A percentile compares a stretch with the other conserved stretches of the same genome.
These are phyloP conservation scores for Poeciliopsis turneri DNA, from an alignment of 2,797 vertebrate genomes.

Conservation along the genomic window DNA sequence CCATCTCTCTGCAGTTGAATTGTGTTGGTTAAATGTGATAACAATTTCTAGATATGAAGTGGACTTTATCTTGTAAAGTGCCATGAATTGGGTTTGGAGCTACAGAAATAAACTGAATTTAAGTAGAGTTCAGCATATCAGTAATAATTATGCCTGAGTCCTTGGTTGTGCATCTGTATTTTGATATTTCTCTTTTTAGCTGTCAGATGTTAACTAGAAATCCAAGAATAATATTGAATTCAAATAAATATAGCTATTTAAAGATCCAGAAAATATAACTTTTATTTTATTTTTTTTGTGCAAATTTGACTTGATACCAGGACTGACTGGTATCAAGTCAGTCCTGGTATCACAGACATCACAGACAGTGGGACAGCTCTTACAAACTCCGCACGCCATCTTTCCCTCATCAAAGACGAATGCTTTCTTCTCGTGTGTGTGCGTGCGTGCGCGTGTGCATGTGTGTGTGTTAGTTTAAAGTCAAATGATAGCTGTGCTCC, in stretches of 20 bases:
- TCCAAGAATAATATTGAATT: neutral
- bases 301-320: conserved; percentile 30
- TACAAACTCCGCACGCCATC: conserved; percentile 5
- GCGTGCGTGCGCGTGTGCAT: neutral
- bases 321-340: no score
- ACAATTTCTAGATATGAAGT: neutral
- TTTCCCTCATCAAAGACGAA: neutral
- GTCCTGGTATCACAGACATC: no score
- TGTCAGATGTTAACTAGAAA: neutral
- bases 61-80: neutral
- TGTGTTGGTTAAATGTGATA: neutral
- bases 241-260: conserved; percentile 20
- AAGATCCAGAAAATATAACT: neutral
- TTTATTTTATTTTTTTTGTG: conserved; percentile 7
- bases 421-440: conserved; percentile 10
- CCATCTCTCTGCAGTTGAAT: neutral
- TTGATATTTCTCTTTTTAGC: neutral
- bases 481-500: conserved; percentile 25
- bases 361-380: conserved; percentile 23
- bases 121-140: conserved; percentile 13
- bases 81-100: neutral
- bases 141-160: conserved; percentile 7
- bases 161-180: neutral
- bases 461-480: neutral
- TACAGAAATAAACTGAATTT: neutral